Percentiles rank a stretch among this genome's conserved stretches.
Evolutionary conservation across 2,797 vertebrate genomes (phyloP).

Genomic region (Bryconaethiops microstoma): DNA sequence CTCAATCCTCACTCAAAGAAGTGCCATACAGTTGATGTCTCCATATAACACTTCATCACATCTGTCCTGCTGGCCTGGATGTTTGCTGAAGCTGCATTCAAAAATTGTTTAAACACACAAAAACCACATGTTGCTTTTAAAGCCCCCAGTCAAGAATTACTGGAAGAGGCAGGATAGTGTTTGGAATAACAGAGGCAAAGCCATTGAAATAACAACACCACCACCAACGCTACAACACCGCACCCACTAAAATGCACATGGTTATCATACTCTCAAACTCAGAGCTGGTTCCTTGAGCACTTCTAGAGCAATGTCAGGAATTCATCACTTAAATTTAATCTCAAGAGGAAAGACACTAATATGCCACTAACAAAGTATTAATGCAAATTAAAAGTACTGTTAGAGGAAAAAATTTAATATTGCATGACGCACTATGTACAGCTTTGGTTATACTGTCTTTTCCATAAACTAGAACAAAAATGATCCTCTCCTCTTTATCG

Average conservation of each 20-base stretch:
- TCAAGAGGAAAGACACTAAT: neutral
- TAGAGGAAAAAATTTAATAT: neutral
- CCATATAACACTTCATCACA: constrained; percentile 17
- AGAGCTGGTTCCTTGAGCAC: neutral
- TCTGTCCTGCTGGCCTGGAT: neutral
- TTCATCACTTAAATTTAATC: neutral
- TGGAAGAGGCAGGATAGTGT: constrained; percentile 34
- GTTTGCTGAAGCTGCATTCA: constrained; percentile 1
- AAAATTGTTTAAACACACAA: neutral
- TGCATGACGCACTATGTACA: neutral
- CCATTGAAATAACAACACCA: constrained; percentile 21
- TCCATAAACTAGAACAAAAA: constrained; percentile 16
- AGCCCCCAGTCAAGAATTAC: constrained; percentile 31
- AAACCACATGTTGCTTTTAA: constrained; percentile 13
- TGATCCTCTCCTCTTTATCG: neutral
- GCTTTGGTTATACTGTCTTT: neutral
- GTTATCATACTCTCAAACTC: neutral
- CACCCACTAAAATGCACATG: constrained; percentile 29
- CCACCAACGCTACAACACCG: neutral
- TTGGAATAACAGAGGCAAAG: constrained; percentile 16
- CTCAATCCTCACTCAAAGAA: neutral
- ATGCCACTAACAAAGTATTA: neutral
- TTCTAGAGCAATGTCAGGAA: constrained; percentile 12
- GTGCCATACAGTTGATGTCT: constrained; percentile 28
- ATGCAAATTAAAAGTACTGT: neutral